Evolutionary conservation across 1,140 invertebrate genomes (phyloP), one percentile per base, ranked within the genome.

Genomic region (Saxidomus purpurata): DNA sequence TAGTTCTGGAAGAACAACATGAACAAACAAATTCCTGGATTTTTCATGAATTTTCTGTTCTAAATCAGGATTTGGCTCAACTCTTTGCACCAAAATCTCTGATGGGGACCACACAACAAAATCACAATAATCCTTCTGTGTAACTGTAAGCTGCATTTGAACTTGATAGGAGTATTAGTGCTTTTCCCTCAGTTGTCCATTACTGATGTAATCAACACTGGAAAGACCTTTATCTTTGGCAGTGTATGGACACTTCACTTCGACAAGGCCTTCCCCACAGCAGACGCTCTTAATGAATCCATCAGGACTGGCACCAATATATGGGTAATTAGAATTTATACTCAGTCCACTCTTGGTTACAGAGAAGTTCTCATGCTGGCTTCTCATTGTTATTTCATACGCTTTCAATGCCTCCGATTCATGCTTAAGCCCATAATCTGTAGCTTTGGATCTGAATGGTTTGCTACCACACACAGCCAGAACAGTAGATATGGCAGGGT

Each of bases 141-240:
- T 49, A 3, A 91, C 82, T 49, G 79, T 43, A 0, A 92, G 17
- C 47, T 92, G 91, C 6, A 43, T 74, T 49, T 92, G 90, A 1
- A 91, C 74, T 43, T 92, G 90, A 31, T 86, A 91, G 22, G 76
- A 85, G 36, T 90, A 92, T 15, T 25, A 59, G 28, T 80, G 77
- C 2, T n/a, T 17, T 4, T 55, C 28, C 19, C 59, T 80, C 19
- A 80, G 49, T 61, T 80, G 55, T 13, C 77, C 49, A 31, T 80
- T 31, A 17, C 4, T 11, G 28, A 80, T 17, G 31, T 34, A 80
- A 40, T 74, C 13, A 4, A 38, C 6, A 17, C 34, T 69, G 2
- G 3, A 6, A 19, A 2, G 15, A 28, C 43, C 52, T 49, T 13
- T 76, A 25, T 47, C 71, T n/a, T 49, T 76, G 38, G 25, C 38